Base-by-base conservation (phyloP, 2,888 invertebrate genomes). In the Chalcosyrphus nemorum region DNA sequence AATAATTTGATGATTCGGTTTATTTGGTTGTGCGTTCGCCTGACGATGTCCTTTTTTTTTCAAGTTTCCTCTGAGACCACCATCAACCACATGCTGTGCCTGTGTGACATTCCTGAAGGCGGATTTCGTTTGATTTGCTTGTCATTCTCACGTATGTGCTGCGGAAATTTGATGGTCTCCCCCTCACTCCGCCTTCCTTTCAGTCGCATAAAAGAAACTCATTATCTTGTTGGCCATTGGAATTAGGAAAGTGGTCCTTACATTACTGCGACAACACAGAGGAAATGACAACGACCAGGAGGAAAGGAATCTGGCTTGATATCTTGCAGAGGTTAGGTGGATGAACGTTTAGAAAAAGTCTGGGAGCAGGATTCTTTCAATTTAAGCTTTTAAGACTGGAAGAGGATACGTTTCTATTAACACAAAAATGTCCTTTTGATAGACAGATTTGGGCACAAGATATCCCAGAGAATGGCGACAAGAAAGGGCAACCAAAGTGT, bases 1-100 rank as follows among this genome's bases (percentile, higher is more conserved):
- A 85, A 85, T 85, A 85, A 85, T 85, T 81, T 85, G 80, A 85
- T 85, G 85, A 85, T 85, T 85, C 81, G 81, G 81, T 85, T 81
- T 85, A 81, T 85, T 85, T 85, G 81, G 80, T 56, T 75, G 75
- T 76, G 68, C 74, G 84, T 80, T 80, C 75, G 76, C 80, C 75
- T 80, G 80, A 38, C 38, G 84, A 74, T 80, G 74, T 70, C 65
- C 75, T 47, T 56, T 82, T 80, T 9, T 75, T 54, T 54, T 52
- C 57, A 63, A 63, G 17, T 56, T 70, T 57, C 27, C 29, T 61
- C 50, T 56, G 38, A 47, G 82, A 43, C 72, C 21, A n/a, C n/a
- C n/a, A n/a, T n/a, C n/a, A 27, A 70, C 50, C 47, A 56, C 72
- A 74, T 74, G 68, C 72, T 78, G 43, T 35, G 52, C 21, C n/a